Evolutionary conservation across 1,140 invertebrate genomes (phyloP).

Genomic region (Diorhabda elongata): DNA sequence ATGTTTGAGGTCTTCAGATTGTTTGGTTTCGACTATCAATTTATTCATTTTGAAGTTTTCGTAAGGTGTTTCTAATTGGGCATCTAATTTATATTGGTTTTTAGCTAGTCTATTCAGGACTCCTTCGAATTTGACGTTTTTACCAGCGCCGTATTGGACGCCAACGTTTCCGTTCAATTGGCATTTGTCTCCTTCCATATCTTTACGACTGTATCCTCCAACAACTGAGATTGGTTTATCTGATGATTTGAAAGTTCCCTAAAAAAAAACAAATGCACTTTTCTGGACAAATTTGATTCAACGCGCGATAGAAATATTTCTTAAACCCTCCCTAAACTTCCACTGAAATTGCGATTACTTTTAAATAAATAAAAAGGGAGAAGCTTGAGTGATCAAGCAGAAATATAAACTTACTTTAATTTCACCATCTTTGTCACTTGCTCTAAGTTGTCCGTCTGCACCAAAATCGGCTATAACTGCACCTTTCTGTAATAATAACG

Average conservation of each 20-base stretch:
- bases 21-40: constrained; percentile 53
- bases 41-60: constrained; percentile 56
- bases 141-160: constrained; percentile 55
- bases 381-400: neutral
- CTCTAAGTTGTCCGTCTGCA: constrained; percentile 33
- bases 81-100: constrained; percentile 46
- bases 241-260: constrained; percentile 29
- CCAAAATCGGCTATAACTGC: constrained; percentile 32
- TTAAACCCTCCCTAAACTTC: neutral
- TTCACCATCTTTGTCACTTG: constrained; percentile 26
- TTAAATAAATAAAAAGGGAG: neutral
- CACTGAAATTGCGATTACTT: neutral
- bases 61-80: constrained; percentile 49
- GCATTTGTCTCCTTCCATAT: constrained; percentile 19
- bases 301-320: too few relatives aligned
- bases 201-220: constrained; percentile 27
- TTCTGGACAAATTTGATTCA: too few relatives aligned
- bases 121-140: constrained; percentile 47
- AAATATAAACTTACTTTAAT: constrained; percentile 19
- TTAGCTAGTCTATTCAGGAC: constrained; percentile 45
- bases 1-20: constrained; percentile 49
- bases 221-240: constrained; percentile 30
- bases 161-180: constrained; percentile 37
- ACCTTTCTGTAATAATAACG: constrained; percentile 6
- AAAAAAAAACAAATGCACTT: neutral